phyloP scores from a whole-genome alignment of 2,113 vertebrate genomes.

The Gobio gobio region DNA sequence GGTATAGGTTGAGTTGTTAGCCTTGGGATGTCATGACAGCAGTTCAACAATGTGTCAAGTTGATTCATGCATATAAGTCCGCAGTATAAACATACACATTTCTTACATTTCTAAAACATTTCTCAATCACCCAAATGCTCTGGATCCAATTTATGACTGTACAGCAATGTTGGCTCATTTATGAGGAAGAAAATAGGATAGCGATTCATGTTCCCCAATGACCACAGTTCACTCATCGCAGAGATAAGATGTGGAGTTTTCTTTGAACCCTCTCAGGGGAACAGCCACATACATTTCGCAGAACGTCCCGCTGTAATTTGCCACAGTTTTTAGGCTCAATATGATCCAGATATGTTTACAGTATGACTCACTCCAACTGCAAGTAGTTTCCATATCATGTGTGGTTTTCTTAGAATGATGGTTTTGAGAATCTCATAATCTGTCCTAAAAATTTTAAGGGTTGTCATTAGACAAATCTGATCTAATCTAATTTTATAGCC shows the following conservation, averaged over 20 bases:
- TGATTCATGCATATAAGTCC: neutral
- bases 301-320: neutral
- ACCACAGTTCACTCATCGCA: neutral
- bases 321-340: neutral
- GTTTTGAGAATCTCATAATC: neutral
- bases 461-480: neutral
- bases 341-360: slow-evolving; percentile 1
- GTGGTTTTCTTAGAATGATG: neutral
- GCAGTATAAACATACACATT: no score
- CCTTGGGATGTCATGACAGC: neutral
- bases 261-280: neutral
- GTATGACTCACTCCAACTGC: neutral
- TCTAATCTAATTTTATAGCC: neutral
- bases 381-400: neutral
- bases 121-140: neutral
- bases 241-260: neutral
- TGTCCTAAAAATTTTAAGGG: neutral
- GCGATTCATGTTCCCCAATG: neutral
- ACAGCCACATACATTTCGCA: neutral
- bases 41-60: neutral
- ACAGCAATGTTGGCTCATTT: neutral
- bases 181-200: neutral
- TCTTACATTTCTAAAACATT: no score
- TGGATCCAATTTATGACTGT: neutral
- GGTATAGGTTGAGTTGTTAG: neutral